phyloP scores from a whole-genome alignment of 1,140 invertebrate genomes.

The Akabosia matsudoensis region DNA sequence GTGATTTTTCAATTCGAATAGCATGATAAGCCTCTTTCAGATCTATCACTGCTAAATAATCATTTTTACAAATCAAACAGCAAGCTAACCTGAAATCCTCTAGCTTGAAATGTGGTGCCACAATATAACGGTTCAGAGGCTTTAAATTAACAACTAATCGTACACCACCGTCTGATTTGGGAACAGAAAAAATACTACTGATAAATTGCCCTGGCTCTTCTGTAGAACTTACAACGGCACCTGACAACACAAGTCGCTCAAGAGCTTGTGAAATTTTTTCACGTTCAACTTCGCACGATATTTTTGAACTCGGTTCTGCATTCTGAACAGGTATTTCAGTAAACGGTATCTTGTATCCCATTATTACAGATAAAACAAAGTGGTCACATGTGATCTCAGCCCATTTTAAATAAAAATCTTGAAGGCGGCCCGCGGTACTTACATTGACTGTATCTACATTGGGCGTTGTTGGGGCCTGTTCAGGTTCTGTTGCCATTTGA shows the following conservation, averaged over 20 bases:
- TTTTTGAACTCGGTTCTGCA: neutral
- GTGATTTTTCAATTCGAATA: neutral
- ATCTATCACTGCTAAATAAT: slow-evolving; percentile 27
- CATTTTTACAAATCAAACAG: slow-evolving; percentile 16
- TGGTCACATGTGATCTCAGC: neutral
- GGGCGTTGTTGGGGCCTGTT: neutral
- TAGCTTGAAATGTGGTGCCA: slow-evolving; percentile 35
- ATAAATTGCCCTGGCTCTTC: neutral
- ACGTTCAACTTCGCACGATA: neutral
- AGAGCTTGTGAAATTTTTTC: neutral
- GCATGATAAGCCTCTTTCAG: slow-evolving; percentile 35
- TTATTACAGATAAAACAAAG: neutral
- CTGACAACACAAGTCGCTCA: neutral
- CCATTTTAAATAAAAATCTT: neutral
- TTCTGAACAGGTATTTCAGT: neutral
- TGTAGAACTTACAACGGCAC: neutral
- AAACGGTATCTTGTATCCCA: neutral
- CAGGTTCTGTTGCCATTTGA: neutral
- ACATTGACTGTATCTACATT: neutral
- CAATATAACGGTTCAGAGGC: slow-evolving; percentile 18
- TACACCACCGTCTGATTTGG: slow-evolving; percentile 25
- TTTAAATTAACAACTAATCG: slow-evolving; percentile 24
- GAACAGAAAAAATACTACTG: slow-evolving; percentile 17
- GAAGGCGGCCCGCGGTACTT: neutral
- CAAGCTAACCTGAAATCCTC: slow-evolving; percentile 19